Evolutionary conservation across 2,797 vertebrate species (phyloP).

Genomic region (Odontamblyopus lacepedii): DNA sequence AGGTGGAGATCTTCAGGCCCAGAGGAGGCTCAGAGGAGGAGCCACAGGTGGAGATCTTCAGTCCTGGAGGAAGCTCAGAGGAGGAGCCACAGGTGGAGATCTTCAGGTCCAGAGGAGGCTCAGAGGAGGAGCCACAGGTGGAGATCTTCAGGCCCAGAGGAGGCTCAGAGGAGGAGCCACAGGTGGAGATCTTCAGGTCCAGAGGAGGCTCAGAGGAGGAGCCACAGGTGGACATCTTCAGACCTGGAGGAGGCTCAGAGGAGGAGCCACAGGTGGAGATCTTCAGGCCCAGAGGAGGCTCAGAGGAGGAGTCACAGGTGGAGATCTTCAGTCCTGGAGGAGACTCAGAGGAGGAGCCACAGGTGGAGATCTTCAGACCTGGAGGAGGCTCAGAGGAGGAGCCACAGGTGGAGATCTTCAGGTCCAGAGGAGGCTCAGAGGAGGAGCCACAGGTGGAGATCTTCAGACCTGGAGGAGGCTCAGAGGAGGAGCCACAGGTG

Average conservation of each 20-base stretch:
- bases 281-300: constrained; percentile 6
- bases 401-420: constrained; percentile 24
- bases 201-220: constrained; percentile 15
- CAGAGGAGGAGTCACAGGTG: constrained; percentile 19
- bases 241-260: not conserved
- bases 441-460: constrained; percentile 33
- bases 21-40: constrained; percentile 15
- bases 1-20: constrained; percentile 29
- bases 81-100: constrained; percentile 33
- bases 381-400: constrained; percentile 13
- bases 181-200: constrained; percentile 28
- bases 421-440: not conserved
- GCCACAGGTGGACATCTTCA: constrained; percentile 24
- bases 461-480: constrained; percentile 7
- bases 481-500: constrained; percentile 19
- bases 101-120: constrained; percentile 3
- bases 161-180: constrained; percentile 14
- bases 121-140: constrained; percentile 19
- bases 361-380: constrained; percentile 27
- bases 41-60: constrained; percentile 24
- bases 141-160: constrained; percentile 27
- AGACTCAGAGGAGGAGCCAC: constrained; percentile 15
- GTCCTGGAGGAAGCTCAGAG: not conserved
- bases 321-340: constrained; percentile 24
- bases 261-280: constrained; percentile 33